Evolutionary conservation across 2,888 invertebrate species (phyloP).

Genomic region (Phaonia tiefii): DNA sequence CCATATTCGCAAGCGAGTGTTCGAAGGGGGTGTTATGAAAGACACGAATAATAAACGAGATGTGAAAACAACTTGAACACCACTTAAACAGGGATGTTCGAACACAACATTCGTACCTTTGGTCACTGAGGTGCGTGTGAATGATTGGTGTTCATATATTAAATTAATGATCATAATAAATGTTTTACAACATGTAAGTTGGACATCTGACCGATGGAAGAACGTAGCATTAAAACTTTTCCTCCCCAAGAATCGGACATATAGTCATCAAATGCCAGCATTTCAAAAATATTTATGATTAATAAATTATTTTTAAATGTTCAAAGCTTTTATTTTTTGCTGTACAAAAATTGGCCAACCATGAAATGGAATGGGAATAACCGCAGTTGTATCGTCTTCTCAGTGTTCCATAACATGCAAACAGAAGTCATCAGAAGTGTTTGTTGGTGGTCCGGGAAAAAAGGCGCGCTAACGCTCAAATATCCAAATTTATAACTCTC

Average conservation of each 20-base stretch:
- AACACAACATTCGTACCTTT: slow-evolving; percentile 58
- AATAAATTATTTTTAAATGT: slow-evolving; percentile 58
- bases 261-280: slow-evolving; percentile 57
- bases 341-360: too few species aligned
- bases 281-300: slow-evolving; percentile 50
- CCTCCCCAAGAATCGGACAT: slow-evolving; percentile 17
- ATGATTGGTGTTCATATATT: slow-evolving; percentile 45
- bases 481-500: slow-evolving; percentile 78
- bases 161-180: slow-evolving; percentile 63
- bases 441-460: slow-evolving; percentile 57
- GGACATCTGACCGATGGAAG: slow-evolving; percentile 14
- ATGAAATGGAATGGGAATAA: slow-evolving; percentile 15
- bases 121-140: neutral
- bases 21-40: neutral
- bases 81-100: slow-evolving; percentile 48
- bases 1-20: neutral
- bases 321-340: too few species aligned
- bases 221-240: slow-evolving; percentile 1
- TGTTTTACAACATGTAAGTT: slow-evolving; percentile 50
- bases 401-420: slow-evolving; percentile 21
- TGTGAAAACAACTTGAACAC: slow-evolving; percentile 7
- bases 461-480: slow-evolving; percentile 66
- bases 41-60: slow-evolving; percentile 16
- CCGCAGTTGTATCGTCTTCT: slow-evolving; percentile 29
- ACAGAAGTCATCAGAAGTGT: slow-evolving; percentile 60